Base-by-base conservation (phyloP, 2,113 vertebrate genomes). In the Pterocles orientalis region DNA sequence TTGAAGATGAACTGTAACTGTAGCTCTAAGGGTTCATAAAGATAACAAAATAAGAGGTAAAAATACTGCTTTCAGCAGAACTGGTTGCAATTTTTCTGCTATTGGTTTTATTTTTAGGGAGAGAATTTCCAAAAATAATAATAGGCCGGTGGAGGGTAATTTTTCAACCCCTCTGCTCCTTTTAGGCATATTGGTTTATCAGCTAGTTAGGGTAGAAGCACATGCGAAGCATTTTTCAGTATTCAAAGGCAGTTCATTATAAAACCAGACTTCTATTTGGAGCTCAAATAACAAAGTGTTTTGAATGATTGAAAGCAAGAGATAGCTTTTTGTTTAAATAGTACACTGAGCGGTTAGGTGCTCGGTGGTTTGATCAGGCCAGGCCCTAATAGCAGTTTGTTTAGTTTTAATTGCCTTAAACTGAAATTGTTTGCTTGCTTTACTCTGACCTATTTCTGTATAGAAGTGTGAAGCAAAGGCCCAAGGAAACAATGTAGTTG, bases 391-490 rank as follows among this genome's bases (percentile, higher is more conserved):
- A 85, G 82, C 69, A 61, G 36, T 91, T 84, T 87, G 77, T 94
- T 94, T 85, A 70, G 82, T 92, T 93, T 87, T 80, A 85, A 88
- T 90, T 92, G 76, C 84, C 75, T 92, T 69, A 24, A 83, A 78
- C 76, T 84, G 76, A 82, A 88, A 92, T 93, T 54, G 81, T 76
- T 96, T 78, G 64, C 90, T 91, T 94, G 65, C 68, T 93, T 94
- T 95, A 75, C 20, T 77, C 45, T 83, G 82, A 90, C 88, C 88
- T 86, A 78, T 24, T 96, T 95, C 65, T 61, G 13, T 36, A 41
- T 48, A 47, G 61, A n/a, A 92, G 12, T 69, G 71, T 85, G 72
- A 84, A 93, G 57, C 31, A 51, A 48, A 82, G 64, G 53, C 87
- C 29, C 41, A 53, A 78, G 61, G 65, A 96, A 96, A 75, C 62